Percentiles rank a stretch among this genome's conserved stretches.
These are phyloP conservation scores for Strigamia maritima DNA, from an alignment of 2,888 invertebrate species.

Conservation along the genomic window DNA sequence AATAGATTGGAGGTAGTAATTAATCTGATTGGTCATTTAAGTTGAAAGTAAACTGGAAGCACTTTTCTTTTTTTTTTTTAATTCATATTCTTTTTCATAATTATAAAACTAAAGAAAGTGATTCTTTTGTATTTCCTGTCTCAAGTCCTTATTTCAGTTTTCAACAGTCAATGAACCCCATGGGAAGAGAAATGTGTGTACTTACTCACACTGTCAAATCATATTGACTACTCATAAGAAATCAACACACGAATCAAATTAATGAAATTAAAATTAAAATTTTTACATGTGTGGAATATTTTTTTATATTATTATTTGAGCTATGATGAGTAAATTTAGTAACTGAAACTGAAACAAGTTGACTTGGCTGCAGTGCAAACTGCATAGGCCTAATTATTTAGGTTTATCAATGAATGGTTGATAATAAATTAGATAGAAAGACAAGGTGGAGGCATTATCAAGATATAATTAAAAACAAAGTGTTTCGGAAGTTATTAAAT, in stretches of 20 bases:
- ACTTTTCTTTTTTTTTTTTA: not conserved
- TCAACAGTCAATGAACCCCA: conserved; percentile 31
- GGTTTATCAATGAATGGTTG: no score
- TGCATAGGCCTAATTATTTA: no score
- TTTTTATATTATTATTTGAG: no score
- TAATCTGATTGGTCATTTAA: not conserved
- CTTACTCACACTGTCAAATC: conserved; percentile 30
- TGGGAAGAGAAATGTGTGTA: conserved; percentile 9
- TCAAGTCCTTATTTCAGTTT: conserved; percentile 23
- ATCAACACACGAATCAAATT: conserved; percentile 4
- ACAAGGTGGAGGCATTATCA: no score
- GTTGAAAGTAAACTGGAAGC: not conserved
- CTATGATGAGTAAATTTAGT: no score
- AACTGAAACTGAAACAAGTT: no score
- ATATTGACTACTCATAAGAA: conserved; percentile 22
- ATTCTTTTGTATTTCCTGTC: conserved; percentile 27
- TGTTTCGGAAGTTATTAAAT: not conserved
- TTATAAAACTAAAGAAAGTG: not conserved
- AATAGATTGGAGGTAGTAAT: not conserved
- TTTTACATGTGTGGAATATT: no score
- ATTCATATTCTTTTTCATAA: not conserved
- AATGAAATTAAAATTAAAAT: no score
- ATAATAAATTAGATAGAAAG: not conserved
- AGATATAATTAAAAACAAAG: not conserved
- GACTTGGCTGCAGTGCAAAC: no score